Conservation (phyloP, 1,140 invertebrate genomes). For the Drosophila bocqueti region DNA sequence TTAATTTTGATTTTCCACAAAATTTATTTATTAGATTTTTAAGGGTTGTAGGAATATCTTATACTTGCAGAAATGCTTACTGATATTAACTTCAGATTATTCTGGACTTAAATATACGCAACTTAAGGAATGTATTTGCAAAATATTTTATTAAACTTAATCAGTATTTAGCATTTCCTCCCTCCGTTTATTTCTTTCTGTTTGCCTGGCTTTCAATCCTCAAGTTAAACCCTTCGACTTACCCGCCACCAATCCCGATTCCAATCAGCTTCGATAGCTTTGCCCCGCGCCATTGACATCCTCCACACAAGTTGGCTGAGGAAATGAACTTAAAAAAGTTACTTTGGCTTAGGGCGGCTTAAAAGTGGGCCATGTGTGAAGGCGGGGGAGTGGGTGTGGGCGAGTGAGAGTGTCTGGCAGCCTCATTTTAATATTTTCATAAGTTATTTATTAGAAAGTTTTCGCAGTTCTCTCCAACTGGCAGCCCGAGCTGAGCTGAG, state of each 20-base stretch:
- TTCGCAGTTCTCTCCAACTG: slow-evolving; percentile 14
- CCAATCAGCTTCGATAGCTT: slow-evolving; percentile 18
- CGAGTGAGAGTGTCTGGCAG: neutral
- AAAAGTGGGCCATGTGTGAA: slow-evolving; percentile 34
- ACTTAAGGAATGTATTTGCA: too few relatives aligned
- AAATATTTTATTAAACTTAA: neutral
- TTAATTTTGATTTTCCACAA: too few relatives aligned
- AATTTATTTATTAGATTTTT: too few relatives aligned
- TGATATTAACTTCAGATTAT: neutral
- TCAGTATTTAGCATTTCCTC: neutral
- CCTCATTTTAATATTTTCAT: slow-evolving; percentile 66
- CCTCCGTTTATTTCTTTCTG: neutral
- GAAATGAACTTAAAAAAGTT: slow-evolving; percentile 64
- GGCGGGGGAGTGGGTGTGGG: neutral
- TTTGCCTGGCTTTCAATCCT: neutral
- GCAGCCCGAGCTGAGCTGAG: slow-evolving; percentile 5
- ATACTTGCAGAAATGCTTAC: too few relatives aligned
- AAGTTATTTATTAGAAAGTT: slow-evolving; percentile 70
- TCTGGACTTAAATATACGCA: neutral
- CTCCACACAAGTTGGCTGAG: slow-evolving; percentile 19
- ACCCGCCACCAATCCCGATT: slow-evolving; percentile 1
- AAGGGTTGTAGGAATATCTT: too few relatives aligned
- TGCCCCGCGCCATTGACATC: neutral
- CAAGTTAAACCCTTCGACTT: slow-evolving; percentile 17
- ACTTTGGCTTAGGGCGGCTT: slow-evolving; percentile 62